These are phyloP conservation scores for Zeugodacus cucurbitae DNA, from an alignment of 1,140 invertebrate genomes.

Conservation along the genomic window DNA sequence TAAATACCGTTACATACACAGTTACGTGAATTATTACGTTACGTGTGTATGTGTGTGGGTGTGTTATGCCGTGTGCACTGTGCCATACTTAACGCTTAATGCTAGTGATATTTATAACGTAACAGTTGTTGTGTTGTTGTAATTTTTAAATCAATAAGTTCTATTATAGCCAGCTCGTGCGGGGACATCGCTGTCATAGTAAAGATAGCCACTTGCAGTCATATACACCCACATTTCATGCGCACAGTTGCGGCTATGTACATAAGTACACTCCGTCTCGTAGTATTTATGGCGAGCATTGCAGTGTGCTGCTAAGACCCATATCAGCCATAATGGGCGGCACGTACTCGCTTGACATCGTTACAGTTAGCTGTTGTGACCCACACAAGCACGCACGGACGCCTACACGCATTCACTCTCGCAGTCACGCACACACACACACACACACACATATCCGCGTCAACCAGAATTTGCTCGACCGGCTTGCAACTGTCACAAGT, in stretches of 20 bases:
- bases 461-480: no score
- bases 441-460: no score
- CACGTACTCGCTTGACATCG: neutral
- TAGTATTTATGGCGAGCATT: neutral
- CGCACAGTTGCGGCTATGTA: neutral
- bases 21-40: neutral
- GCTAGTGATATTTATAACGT: conserved; percentile 15
- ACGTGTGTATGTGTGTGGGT: neutral
- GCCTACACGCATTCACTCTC: neutral
- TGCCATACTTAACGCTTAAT: neutral
- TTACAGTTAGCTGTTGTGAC: neutral
- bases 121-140: neutral
- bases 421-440: neutral
- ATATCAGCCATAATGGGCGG: neutral
- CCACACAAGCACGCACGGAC: neutral
- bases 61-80: neutral
- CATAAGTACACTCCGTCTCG: neutral
- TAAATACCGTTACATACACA: neutral
- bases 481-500: neutral
- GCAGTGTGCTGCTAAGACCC: neutral
- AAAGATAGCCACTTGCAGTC: neutral
- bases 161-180: neutral
- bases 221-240: neutral
- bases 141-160: conserved; percentile 26
- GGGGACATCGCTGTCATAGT: neutral